Percentiles rank a stretch among this genome's conserved stretches.
Conservation (phyloP, 1,140 invertebrate genomes). For the Temnothorax curvispinosus region DNA sequence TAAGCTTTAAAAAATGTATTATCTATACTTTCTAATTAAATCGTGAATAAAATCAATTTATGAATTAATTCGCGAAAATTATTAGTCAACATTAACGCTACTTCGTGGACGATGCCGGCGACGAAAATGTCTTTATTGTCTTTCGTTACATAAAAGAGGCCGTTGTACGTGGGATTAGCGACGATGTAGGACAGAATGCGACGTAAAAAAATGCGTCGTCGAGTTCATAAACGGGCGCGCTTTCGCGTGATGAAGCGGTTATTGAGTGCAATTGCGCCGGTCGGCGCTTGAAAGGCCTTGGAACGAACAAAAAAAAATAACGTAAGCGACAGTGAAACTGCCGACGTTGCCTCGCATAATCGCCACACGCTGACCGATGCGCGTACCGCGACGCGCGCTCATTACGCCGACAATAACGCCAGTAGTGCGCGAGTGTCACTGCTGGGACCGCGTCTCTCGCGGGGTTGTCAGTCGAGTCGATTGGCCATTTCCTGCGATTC, state of each 20-base stretch:
- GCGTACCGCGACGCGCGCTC: constrained; percentile 26
- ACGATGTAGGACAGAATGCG: constrained; percentile 46
- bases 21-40: background rate
- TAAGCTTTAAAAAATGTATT: background rate
- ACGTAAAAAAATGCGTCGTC: constrained; percentile 41
- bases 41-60: background rate
- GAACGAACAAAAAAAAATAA: background rate
- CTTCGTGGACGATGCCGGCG: background rate
- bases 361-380: constrained; percentile 11
- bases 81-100: background rate
- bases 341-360: constrained; percentile 44
- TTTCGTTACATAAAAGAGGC: constrained; percentile 15
- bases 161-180: constrained; percentile 34
- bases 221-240: constrained; percentile 52
- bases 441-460: constrained; percentile 42
- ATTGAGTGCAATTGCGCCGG: constrained; percentile 43
- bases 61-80: background rate
- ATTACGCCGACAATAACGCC: constrained; percentile 70
- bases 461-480: constrained; percentile 68
- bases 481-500: constrained; percentile 77
- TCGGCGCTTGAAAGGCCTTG: constrained; percentile 38
- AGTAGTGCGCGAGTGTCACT: constrained; percentile 64
- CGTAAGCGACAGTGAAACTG: constrained; percentile 61
- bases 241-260: constrained; percentile 59
- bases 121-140: background rate